Percentiles rank a stretch among this genome's conserved stretches.
These are phyloP conservation scores for Sweltsa coloradensis DNA, from an alignment of 1,140 invertebrate genomes.

Conservation along the genomic window DNA sequence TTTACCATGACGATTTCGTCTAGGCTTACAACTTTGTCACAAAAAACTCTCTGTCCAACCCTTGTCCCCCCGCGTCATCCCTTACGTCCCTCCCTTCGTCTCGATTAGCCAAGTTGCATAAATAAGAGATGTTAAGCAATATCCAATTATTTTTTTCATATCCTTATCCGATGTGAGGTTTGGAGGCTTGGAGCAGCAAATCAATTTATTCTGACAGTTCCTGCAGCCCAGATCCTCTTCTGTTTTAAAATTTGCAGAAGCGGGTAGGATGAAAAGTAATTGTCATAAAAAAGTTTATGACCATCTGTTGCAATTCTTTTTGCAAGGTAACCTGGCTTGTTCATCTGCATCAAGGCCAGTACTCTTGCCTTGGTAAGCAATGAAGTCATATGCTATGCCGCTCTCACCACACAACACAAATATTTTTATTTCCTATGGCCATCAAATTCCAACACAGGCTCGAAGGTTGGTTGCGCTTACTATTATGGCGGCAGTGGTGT, in stretches of 20 bases:
- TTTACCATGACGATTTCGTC: conserved; percentile 25
- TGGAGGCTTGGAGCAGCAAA: conserved; percentile 25
- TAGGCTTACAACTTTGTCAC: not conserved
- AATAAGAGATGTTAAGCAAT: too few relatives aligned
- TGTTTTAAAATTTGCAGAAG: conserved; percentile 25
- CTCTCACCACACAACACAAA: conserved; percentile 13
- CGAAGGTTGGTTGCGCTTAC: too few relatives aligned
- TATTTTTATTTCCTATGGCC: conserved; percentile 12
- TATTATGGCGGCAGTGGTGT: too few relatives aligned
- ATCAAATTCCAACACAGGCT: too few relatives aligned
- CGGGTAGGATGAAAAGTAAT: conserved; percentile 26
- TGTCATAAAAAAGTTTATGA: conserved; percentile 18
- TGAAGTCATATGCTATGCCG: not conserved
- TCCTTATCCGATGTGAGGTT: conserved; percentile 26
- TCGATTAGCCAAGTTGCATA: too few relatives aligned
- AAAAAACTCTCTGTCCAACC: conserved; percentile 16
- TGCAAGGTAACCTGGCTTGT: conserved; percentile 16
- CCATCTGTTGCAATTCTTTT: conserved; percentile 10
- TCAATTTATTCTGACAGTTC: conserved; percentile 25
- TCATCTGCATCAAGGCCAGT: conserved; percentile 10
- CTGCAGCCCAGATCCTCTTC: conserved; percentile 26
- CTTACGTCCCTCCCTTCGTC: too few relatives aligned
- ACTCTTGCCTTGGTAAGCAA: conserved; percentile 10
- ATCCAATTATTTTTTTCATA: conserved; percentile 26
- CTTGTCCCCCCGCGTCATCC: too few relatives aligned